phyloP scores from a whole-genome alignment of 2,888 invertebrate genomes.

The Boloria euphrosyne region DNA sequence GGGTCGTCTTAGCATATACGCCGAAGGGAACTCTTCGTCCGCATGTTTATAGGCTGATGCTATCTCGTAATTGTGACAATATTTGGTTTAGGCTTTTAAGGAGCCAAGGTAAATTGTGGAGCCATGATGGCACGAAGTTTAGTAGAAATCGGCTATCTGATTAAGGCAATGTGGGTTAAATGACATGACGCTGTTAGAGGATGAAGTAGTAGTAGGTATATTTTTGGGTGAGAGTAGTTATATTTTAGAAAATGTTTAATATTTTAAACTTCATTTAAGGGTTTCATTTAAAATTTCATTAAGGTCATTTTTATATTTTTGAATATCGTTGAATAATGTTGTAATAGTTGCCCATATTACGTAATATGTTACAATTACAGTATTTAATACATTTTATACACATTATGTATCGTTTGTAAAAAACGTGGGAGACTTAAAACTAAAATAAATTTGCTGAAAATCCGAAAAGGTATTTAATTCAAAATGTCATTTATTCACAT shows the following conservation, averaged over 20 bases:
- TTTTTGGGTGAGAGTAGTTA: neutral
- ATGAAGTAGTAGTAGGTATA: slow-evolving; percentile 23
- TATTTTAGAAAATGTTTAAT: neutral
- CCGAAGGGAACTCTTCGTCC: slow-evolving; percentile 69
- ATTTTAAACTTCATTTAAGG: neutral
- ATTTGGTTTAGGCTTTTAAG: slow-evolving; percentile 75
- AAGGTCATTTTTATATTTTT: too few relatives aligned
- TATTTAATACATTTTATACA: too few relatives aligned
- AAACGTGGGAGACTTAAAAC: too few relatives aligned
- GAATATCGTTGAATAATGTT: too few relatives aligned
- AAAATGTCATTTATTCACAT: too few relatives aligned
- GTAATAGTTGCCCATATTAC: too few relatives aligned
- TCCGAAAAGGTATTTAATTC: too few relatives aligned
- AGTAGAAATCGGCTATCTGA: slow-evolving; percentile 48
- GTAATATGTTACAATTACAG: too few relatives aligned
- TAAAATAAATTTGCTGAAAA: too few relatives aligned
- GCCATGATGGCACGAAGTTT: slow-evolving; percentile 64
- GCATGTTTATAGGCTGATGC: slow-evolving; percentile 75
- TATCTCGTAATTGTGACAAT: slow-evolving; percentile 81
- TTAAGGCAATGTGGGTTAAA: slow-evolving; percentile 44
- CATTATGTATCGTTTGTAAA: too few relatives aligned
- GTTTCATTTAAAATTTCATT: too few relatives aligned
- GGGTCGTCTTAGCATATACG: slow-evolving; percentile 65
- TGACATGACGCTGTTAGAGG: slow-evolving; percentile 26
- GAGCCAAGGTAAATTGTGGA: slow-evolving; percentile 53